Conservation (phyloP, 2,113 vertebrate species). For the Odontesthes bonariensis region DNA sequence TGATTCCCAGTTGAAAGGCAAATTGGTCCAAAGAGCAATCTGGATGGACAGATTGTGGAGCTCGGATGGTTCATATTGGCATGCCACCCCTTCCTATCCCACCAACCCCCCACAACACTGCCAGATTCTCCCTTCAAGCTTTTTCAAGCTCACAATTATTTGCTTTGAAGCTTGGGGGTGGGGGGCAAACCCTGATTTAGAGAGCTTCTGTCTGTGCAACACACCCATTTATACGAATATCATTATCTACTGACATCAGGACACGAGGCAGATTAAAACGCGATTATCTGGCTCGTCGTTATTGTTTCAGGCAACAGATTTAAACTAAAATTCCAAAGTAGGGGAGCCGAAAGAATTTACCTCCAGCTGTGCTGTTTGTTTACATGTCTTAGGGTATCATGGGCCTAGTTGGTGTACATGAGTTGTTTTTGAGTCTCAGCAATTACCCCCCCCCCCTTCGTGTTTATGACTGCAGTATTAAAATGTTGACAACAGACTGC, state of each 20-base stretch:
- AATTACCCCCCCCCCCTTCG: constrained; percentile 67
- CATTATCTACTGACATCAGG: constrained; percentile 68
- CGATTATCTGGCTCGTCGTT: constrained; percentile 63
- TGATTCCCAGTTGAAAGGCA: constrained; percentile 35
- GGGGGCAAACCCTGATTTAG: constrained; percentile 45
- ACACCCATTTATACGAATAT: constrained; percentile 62
- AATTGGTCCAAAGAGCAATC: constrained; percentile 69
- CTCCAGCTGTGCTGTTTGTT: constrained; percentile 76
- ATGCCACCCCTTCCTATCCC: constrained; percentile 21
- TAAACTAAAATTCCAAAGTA: constrained; percentile 56
- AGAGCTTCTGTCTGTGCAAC: constrained; percentile 45
- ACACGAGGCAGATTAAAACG: constrained; percentile 70
- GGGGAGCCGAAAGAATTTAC: constrained; percentile 65
- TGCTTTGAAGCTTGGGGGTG: constrained; percentile 33
- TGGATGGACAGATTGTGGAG: constrained; percentile 70
- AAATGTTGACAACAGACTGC: constrained; percentile 45
- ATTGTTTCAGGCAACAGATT: constrained; percentile 69
- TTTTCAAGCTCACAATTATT: constrained; percentile 52
- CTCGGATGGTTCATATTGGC: constrained; percentile 52
- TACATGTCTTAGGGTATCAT: constrained; percentile 67
- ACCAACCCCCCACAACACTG: constrained; percentile 26
- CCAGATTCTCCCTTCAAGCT: constrained; percentile 55
- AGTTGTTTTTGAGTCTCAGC: constrained; percentile 66
- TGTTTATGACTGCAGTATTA: constrained; percentile 57
- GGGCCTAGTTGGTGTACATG: constrained; percentile 66